Base-by-base conservation (phyloP, 2,797 vertebrate genomes). In the Fistularia commersonii region DNA sequence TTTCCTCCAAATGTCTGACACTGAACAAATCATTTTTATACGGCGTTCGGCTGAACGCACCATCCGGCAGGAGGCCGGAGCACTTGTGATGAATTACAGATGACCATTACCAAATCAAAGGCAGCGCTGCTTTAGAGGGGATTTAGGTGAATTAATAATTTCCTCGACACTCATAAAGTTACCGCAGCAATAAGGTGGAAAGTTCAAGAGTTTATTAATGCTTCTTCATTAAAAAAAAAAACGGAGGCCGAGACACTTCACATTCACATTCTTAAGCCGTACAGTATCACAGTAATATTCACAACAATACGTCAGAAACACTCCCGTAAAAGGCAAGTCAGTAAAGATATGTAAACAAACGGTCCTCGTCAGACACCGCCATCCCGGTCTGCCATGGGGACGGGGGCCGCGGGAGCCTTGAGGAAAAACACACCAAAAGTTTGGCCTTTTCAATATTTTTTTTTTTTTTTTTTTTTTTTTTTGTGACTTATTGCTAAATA, bases 161-260 rank as follows among this genome's bases (percentile, higher is more conserved):
- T 69, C 58, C 56, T 76, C 76, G 77, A 86, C 87, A 85, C 79
- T 86, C 89, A 88, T 88, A 88, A 76, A 2, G 90, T 90, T 86
- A 89, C 55, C 52, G 71, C 64, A 8, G 73, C 80, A 89, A 89
- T 88, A 83, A 87, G 87, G 86, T 88, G 87, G 89, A 88, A 87
- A 87, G 89, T 86, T 87, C 87, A 85, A 87, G 86, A 86, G 87
- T 91, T 91, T 90, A 91, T 91, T 91, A 90, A 82, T 85, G 84
- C 81, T 76, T 57, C 77, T 79, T 80, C 55, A 79, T 77, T 80
- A 69, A 67, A 38, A 66, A 77, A 72, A 74, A 54, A 61, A 63
- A 63, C 71, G 76, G 45, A 72, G 57, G 64, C 73, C 57, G 50
- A 63, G 60, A 78, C 64, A 85, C 75, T 62, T 71, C 63, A 81